Base-by-base conservation (phyloP, 1,140 invertebrate species). In the Lepidurus apus region DNA sequence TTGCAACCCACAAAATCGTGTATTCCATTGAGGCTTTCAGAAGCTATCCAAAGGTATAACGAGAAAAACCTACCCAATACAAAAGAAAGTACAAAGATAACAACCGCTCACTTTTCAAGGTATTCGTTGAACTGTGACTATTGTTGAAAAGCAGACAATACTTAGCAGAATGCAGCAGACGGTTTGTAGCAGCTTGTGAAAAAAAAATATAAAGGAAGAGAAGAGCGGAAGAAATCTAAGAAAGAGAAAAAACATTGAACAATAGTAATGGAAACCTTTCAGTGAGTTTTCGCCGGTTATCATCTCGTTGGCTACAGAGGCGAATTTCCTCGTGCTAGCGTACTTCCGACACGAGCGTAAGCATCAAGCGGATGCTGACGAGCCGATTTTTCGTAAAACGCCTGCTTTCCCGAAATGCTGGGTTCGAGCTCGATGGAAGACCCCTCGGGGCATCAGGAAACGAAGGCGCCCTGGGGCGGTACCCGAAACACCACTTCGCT, bases 401-500 rank as follows among this genome's bases (percentile, higher is more conserved):
- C 21, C 53, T 65, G 17, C 53, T 65, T 65, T 65, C 53, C 53
- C 17, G 53, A 65, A 65, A 65, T 65, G 53, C 53, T 65, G 13
- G 17, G 53, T 21, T 21, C 53, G 53, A 65, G 53, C 53, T 65
- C 53, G 21, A 65, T 65, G 21, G 53, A 65, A 21, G 21, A 65
- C 53, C 21, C 53, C 53, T n/a, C 53, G 13, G 53, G 53, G 9
- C 53, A 13, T 65, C 17, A 65, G 21, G 53, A 65, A 65, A n/a
- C 53, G 53, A 65, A 65, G 21, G 21, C 21, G 53, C 53, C 53
- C 53, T 65, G 53, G 53, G 53, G 53, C 13, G 53, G 53, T 65
- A 45, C 42, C 11, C 43, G 7, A 34, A 76, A 76, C 75, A 47
- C n/a, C 75, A 47, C 34, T 47, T 76, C 75, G 43, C 47, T 11